phyloP scores from a whole-genome alignment of 1,140 invertebrate genomes.

The Leptopilina clavipes region DNA sequence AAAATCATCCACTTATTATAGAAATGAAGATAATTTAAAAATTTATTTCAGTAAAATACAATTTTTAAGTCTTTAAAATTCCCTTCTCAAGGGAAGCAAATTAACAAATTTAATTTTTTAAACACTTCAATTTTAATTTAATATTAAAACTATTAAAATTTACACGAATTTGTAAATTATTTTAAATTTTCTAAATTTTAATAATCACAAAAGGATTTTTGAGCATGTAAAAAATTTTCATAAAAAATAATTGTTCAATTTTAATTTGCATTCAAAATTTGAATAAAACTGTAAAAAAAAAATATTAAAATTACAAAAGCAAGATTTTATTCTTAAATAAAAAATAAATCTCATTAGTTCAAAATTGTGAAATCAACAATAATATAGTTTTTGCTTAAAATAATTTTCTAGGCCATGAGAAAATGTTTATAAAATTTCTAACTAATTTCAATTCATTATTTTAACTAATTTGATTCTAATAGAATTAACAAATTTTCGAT shows the following conservation, averaged over 20 bases:
- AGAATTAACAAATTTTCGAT: neutral
- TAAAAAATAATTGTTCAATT: neutral
- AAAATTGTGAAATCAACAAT: neutral
- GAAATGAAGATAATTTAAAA: too few relatives aligned
- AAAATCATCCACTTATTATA: neutral
- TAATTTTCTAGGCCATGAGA: neutral
- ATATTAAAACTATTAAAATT: too few relatives aligned
- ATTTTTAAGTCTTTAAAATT: too few relatives aligned
- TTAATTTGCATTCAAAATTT: neutral
- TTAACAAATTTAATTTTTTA: too few relatives aligned
- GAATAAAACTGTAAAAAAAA: neutral
- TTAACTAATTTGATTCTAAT: neutral
- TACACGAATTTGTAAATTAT: too few relatives aligned
- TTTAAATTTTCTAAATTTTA: too few relatives aligned
- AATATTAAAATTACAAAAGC: neutral
- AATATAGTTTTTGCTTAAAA: too few relatives aligned
- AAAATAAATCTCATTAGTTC: conserved; percentile 9
- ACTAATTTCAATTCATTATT: too few relatives aligned
- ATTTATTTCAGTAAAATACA: too few relatives aligned
- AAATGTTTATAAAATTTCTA: neutral
- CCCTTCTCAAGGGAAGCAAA: too few relatives aligned
- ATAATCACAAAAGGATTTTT: too few relatives aligned
- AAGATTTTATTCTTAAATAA: neutral
- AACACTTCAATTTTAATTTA: too few relatives aligned
- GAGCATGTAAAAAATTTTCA: neutral